Conservation (phyloP, 2,113 vertebrate species). For the Cyrtonyx montezumae region DNA sequence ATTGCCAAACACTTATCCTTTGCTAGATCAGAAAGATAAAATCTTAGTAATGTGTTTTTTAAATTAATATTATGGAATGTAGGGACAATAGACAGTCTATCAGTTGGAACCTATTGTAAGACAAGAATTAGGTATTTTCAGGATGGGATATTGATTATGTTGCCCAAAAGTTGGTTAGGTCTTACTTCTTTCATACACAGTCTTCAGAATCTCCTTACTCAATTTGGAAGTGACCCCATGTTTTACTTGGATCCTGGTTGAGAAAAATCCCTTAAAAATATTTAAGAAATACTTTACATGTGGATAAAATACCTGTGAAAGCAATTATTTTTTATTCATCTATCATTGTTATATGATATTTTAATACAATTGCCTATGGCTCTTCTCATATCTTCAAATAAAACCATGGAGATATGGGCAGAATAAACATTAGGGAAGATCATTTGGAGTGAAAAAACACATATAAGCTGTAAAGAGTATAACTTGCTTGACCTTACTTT, state of each 20-base stretch:
- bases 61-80: not conserved
- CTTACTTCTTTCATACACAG: not conserved
- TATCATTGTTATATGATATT: not conserved
- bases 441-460: not conserved
- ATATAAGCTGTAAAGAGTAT: not conserved
- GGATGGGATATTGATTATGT: not conserved
- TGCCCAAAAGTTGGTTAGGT: not conserved
- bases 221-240: not conserved
- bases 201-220: not conserved
- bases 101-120: not conserved
- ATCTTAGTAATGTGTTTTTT: not conserved
- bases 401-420: not conserved
- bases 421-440: not conserved
- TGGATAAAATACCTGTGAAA: not conserved
- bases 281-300: not conserved
- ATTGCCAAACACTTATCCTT: not conserved
- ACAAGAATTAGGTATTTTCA: not conserved
- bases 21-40: not conserved
- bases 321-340: not conserved
- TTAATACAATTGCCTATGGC: not conserved
- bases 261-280: not conserved
- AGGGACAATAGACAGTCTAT: not conserved
- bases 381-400: constrained; percentile 1
- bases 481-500: not conserved
- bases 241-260: not conserved